phyloP scores from a whole-genome alignment of 2,888 invertebrate genomes.

The Ernsta delagoae region DNA sequence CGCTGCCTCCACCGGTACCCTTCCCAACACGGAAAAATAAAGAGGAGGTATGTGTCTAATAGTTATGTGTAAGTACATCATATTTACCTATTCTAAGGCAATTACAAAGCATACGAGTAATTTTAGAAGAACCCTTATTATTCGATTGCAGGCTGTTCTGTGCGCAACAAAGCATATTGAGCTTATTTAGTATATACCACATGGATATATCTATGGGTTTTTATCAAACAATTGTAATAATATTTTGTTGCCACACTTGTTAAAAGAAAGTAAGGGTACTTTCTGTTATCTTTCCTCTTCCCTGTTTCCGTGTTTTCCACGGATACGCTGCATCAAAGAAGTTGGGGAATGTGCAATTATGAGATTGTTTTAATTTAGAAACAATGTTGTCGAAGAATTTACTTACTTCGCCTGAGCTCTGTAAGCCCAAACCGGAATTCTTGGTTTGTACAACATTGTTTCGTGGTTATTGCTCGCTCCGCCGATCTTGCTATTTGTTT shows the following conservation, averaged over 20 bases:
- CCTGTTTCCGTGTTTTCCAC: constrained; percentile 41
- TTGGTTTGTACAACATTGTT: constrained; percentile 80
- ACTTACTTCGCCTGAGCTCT: constrained; percentile 73
- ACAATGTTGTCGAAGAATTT: constrained; percentile 83
- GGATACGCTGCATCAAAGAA: constrained; percentile 80
- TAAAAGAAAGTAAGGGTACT: not conserved
- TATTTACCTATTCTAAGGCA: no score
- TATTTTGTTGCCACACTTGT: not conserved
- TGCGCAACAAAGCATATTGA: no score
- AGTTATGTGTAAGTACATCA: no score
- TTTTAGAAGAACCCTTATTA: no score
- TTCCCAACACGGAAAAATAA: no score
- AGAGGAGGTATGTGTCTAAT: no score
- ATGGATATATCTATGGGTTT: no score
- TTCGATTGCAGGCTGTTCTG: no score
- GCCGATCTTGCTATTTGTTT: constrained; percentile 62
- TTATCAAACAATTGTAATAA: no score
- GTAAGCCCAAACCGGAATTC: constrained; percentile 79
- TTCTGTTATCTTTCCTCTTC: not conserved
- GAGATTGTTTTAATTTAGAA: constrained; percentile 85
- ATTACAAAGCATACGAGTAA: no score
- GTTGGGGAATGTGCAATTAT: constrained; percentile 83
- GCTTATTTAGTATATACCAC: no score
- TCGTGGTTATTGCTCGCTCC: constrained; percentile 69
- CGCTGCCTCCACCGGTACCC: constrained; percentile 41